Evolutionary conservation across 2,113 vertebrate species (phyloP).

Genomic region (Pachycephala philippinensis): DNA sequence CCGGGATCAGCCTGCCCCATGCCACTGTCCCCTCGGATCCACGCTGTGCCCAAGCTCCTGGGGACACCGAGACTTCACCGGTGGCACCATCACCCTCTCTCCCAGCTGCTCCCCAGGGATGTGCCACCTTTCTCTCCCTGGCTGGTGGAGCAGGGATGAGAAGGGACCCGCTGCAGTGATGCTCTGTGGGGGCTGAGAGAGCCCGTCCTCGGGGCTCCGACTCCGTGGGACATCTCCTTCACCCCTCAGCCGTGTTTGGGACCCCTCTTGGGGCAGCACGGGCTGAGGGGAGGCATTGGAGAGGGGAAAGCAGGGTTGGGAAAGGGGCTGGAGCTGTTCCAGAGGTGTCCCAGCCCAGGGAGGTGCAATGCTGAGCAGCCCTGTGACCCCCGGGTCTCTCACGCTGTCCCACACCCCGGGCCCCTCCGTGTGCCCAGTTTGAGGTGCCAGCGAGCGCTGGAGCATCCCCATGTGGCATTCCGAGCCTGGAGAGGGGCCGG

Average conservation of each 20-base stretch:
- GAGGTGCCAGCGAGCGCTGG: fast-evolving
- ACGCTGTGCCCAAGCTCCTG: fast-evolving
- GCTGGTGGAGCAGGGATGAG: neutral
- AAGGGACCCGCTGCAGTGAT: neutral
- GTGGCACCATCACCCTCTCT: neutral
- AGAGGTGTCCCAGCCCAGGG: neutral
- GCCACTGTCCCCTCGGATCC: fast-evolving
- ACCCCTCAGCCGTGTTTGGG: neutral
- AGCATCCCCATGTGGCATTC: fast-evolving
- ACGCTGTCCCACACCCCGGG: fast-evolving
- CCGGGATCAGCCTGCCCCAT: neutral
- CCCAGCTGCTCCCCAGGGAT: neutral
- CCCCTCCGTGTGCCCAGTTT: neutral
- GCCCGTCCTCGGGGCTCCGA: neutral
- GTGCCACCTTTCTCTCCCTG: neutral
- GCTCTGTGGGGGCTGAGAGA: neutral
- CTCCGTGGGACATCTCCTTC: neutral
- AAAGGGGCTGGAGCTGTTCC: neutral
- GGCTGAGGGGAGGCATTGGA: fast-evolving
- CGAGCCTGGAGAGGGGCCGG: too few relatives aligned
- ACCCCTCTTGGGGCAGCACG: neutral
- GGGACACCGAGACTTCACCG: fast-evolving
- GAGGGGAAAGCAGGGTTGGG: neutral
- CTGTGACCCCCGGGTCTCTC: fast-evolving
- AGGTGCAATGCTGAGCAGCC: neutral